Evolutionary conservation across 1,140 invertebrate genomes (phyloP).

Genomic region (Drosophila grimshawi): DNA sequence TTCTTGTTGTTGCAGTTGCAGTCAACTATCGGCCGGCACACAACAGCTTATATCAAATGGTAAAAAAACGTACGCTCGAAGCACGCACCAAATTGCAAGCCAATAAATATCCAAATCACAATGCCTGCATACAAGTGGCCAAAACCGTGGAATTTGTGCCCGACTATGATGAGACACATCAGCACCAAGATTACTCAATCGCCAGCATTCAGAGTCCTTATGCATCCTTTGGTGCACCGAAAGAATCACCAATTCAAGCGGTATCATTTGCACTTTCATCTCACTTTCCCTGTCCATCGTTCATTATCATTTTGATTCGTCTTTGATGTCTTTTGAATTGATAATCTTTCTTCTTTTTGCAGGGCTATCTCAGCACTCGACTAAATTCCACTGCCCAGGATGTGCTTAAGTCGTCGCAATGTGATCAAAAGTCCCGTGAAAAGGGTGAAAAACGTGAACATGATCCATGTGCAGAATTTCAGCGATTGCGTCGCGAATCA

Average conservation of each 20-base stretch:
- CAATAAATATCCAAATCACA: slow-evolving; percentile 75
- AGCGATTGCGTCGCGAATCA: slow-evolving; percentile 36
- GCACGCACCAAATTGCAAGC: slow-evolving; percentile 73
- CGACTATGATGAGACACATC: slow-evolving; percentile 22
- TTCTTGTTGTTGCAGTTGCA: slow-evolving; percentile 26
- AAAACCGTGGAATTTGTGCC: slow-evolving; percentile 31
- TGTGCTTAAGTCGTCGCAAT: slow-evolving; percentile 61
- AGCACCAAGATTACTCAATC: not conserved
- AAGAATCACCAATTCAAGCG: slow-evolving; percentile 48
- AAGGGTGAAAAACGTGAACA: slow-evolving; percentile 20
- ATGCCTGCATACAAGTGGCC: slow-evolving; percentile 54
- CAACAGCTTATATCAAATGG: slow-evolving; percentile 79
- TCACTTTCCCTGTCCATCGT: not conserved
- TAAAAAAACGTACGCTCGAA: slow-evolving; percentile 78
- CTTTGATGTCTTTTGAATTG: not conserved
- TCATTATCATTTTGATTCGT: not conserved
- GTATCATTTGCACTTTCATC: slow-evolving; percentile 24
- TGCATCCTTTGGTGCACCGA: not conserved
- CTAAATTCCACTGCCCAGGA: slow-evolving; percentile 48
- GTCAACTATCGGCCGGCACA: slow-evolving; percentile 52
- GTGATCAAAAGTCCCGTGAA: slow-evolving; percentile 34
- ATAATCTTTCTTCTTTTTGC: not conserved
- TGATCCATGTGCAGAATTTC: slow-evolving; percentile 59
- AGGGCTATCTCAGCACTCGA: slow-evolving; percentile 48
- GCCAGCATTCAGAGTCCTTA: slow-evolving; percentile 3